Evolutionary conservation across 2,888 invertebrate species (phyloP).

Genomic region (Coecobrya sp.): DNA sequence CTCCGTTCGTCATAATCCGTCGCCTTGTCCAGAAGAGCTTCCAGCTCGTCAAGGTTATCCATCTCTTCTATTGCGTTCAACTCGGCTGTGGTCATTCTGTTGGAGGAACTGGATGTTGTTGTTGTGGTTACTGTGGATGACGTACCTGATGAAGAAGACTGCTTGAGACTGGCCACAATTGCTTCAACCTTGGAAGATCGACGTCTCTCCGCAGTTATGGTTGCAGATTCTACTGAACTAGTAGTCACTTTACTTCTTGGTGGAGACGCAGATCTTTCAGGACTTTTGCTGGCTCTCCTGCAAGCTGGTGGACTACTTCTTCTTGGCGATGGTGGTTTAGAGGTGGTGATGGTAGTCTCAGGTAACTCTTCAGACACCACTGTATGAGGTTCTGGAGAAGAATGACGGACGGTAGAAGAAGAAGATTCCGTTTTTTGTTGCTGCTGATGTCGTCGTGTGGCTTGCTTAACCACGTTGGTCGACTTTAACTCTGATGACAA

Average conservation of each 20-base stretch:
- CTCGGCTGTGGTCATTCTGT: slow-evolving; percentile 76
- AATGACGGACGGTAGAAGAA: neutral
- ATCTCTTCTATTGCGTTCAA: slow-evolving; percentile 83
- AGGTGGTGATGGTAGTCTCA: neutral
- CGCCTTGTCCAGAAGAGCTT: slow-evolving; percentile 92
- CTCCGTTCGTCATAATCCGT: slow-evolving; percentile 93
- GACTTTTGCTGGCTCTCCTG: slow-evolving; percentile 66
- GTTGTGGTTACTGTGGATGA: neutral
- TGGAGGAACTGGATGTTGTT: slow-evolving; percentile 12
- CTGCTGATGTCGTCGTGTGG: slow-evolving; percentile 31
- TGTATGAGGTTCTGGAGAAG: neutral
- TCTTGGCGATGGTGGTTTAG: slow-evolving; percentile 21
- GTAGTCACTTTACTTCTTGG: neutral
- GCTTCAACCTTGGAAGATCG: slow-evolving; percentile 78
- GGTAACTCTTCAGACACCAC: neutral
- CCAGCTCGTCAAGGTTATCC: slow-evolving; percentile 82
- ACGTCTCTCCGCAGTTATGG: slow-evolving; percentile 56
- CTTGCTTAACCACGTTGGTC: slow-evolving; percentile 71
- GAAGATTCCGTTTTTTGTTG: slow-evolving; percentile 31
- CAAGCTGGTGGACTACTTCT: neutral
- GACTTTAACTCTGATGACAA: slow-evolving; percentile 64
- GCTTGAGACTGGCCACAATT: slow-evolving; percentile 64
- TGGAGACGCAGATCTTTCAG: slow-evolving; percentile 37
- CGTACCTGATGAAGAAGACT: neutral
- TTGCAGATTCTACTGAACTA: neutral